phyloP scores from a whole-genome alignment of 2,797 vertebrate species.

The Micrastur ruficollis region DNA sequence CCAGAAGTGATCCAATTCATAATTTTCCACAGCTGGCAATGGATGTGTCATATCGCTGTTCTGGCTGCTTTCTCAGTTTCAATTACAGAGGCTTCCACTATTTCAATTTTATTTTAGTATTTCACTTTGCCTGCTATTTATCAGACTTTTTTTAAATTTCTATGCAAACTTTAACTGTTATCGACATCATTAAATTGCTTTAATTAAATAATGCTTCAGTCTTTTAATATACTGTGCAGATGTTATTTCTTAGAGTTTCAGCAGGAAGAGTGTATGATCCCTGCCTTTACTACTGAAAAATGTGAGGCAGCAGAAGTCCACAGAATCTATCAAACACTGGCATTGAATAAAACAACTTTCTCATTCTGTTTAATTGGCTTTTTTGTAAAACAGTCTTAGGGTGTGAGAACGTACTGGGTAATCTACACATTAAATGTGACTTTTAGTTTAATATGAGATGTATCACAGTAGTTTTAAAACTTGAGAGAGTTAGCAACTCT shows the following conservation, averaged over 20 bases:
- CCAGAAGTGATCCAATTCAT: constrained; percentile 60
- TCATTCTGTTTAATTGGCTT: neutral
- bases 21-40: constrained; percentile 58
- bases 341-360: neutral
- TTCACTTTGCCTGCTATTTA: constrained; percentile 16
- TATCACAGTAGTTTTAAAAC: neutral
- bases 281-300: neutral
- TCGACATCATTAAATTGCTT: neutral
- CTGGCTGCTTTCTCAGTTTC: constrained; percentile 23
- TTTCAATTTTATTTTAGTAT: neutral
- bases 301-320: neutral
- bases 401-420: neutral
- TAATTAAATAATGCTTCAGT: neutral
- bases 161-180: constrained; percentile 3
- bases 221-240: neutral
- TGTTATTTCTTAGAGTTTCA: constrained; percentile 15
- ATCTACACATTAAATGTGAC: neutral
- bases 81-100: neutral
- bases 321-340: neutral
- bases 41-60: constrained; percentile 37
- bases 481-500: neutral
- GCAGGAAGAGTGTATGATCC: neutral
- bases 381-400: neutral
- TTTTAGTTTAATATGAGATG: neutral
- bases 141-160: neutral